These are phyloP conservation scores for Hyperoplus immaculatus DNA, from an alignment of 2,797 vertebrate genomes.

Conservation along the genomic window DNA sequence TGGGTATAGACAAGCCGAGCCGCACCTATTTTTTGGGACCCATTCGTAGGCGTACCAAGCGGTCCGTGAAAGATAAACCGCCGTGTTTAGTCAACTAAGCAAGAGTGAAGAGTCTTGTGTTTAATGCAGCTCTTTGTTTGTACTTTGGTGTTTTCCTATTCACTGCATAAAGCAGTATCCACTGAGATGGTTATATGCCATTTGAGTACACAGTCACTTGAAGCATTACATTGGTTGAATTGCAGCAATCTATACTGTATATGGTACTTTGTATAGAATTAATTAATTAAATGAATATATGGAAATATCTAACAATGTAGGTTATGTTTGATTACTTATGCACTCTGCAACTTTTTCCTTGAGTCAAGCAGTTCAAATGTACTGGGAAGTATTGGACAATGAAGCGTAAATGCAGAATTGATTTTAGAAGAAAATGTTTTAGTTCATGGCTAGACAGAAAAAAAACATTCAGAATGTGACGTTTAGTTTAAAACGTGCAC, in stretches of 20 bases:
- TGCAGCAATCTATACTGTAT: slow-evolving; percentile 31
- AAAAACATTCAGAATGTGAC: slow-evolving; percentile 37
- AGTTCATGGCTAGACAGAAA: slow-evolving; percentile 19
- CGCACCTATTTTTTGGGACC: too few species aligned
- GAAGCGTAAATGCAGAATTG: slow-evolving; percentile 48
- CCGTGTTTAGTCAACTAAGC: too few species aligned
- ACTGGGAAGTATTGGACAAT: slow-evolving; percentile 35
- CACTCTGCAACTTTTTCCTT: slow-evolving; percentile 27
- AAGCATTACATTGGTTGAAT: slow-evolving; percentile 20
- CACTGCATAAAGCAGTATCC: slow-evolving; percentile 28
- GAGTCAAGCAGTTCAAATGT: slow-evolving; percentile 8
- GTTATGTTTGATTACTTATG: slow-evolving; percentile 44
- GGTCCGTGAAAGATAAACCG: too few species aligned
- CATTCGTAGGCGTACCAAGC: too few species aligned
- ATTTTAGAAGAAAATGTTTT: slow-evolving; percentile 42
- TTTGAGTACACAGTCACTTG: slow-evolving; percentile 2
- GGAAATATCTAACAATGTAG: slow-evolving; percentile 1
- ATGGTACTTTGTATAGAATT: slow-evolving; percentile 11
- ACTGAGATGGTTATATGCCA: slow-evolving; percentile 11
- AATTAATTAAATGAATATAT: slow-evolving; percentile 11
- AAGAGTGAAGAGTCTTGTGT: too few species aligned
- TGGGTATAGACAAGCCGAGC: too few species aligned
- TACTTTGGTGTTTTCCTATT: too few species aligned
- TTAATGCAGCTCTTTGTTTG: too few species aligned
- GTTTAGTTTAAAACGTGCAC: slow-evolving; percentile 33